Percentiles rank a stretch among this genome's conserved stretches.
These are phyloP conservation scores for Eubasilissa regina DNA, from an alignment of 1,140 invertebrate species.

Conservation along the genomic window DNA sequence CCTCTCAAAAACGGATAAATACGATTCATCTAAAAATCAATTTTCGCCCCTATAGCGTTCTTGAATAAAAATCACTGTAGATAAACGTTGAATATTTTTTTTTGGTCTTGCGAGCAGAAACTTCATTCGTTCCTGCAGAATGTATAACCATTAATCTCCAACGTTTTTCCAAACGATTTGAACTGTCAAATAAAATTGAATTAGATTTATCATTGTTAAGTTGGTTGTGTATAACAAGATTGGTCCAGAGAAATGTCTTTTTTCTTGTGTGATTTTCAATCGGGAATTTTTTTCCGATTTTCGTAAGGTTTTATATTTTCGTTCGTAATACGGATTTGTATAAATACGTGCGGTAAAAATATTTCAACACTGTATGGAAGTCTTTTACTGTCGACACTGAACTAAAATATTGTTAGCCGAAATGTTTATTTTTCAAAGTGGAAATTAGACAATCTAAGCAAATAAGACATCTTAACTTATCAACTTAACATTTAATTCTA, in stretches of 20 bases:
- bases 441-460: too few relatives aligned
- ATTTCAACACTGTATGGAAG: too few relatives aligned
- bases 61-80: constrained; percentile 2
- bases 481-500: too few relatives aligned
- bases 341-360: too few relatives aligned
- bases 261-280: constrained; percentile 1
- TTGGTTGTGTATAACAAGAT: constrained; percentile 45
- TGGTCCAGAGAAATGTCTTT: constrained; percentile 13
- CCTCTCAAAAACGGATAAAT: not conserved
- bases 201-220: constrained; percentile 59
- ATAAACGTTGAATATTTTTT: not conserved
- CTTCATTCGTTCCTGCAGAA: constrained; percentile 20
- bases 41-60: not conserved
- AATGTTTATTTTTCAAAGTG: too few relatives aligned
- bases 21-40: not conserved
- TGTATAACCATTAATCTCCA: constrained; percentile 58
- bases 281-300: too few relatives aligned
- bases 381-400: too few relatives aligned
- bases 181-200: constrained; percentile 61
- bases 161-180: constrained; percentile 59
- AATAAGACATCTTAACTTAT: too few relatives aligned
- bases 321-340: not conserved
- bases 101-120: not conserved
- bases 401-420: too few relatives aligned
- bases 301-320: not conserved